Evolutionary conservation across 2,113 vertebrate genomes (phyloP), one percentile per base, ranked within the genome.

Genomic region (Oostethus manadensis): DNA sequence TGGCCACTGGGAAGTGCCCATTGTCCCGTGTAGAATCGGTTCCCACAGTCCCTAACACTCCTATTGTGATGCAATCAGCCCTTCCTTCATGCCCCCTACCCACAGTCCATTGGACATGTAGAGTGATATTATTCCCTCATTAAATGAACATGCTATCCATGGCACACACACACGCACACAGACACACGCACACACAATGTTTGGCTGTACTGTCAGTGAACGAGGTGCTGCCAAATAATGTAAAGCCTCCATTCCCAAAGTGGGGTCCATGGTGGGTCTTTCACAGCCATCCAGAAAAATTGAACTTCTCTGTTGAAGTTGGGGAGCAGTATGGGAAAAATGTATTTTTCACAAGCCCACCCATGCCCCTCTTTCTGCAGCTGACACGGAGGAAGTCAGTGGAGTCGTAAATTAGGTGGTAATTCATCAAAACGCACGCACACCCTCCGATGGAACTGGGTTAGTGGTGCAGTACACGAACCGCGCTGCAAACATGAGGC

Each of bases 1-100:
- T 88, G 83, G 78, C 82, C 61, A 79, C 76, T 82, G 84, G 86
- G 79, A 87, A 88, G 80, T 84, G 74, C 22, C 74, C 70, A 87
- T 88, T 88, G 84, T 88, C 73, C 72, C 38, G 16, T 42, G 56
- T 56, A 86, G 85, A 89, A 88, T 86, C 47, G 82, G 87, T 89
- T 88, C 84, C 85, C 87, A 86, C 87, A 87, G 78, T 87, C 85
- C 77, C 81, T 77, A 86, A 81, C 81, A 59, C 83, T 82, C 70
- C 80, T 71, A 84, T 88, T 88, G 82, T 88, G 59, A 74, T 73
- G 29, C 20, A 10, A 22, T 59, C 63, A 43, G 21, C 60, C 76
- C 42, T 60, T 51, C 69, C 63, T 23, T 74, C 69, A 40, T 35
- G 56, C 65, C 81, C 79, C 60, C 61, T 47, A 22, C 74, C 68